These are phyloP conservation scores for Aethes cnicana DNA, from an alignment of 2,888 invertebrate species.

Conservation along the genomic window DNA sequence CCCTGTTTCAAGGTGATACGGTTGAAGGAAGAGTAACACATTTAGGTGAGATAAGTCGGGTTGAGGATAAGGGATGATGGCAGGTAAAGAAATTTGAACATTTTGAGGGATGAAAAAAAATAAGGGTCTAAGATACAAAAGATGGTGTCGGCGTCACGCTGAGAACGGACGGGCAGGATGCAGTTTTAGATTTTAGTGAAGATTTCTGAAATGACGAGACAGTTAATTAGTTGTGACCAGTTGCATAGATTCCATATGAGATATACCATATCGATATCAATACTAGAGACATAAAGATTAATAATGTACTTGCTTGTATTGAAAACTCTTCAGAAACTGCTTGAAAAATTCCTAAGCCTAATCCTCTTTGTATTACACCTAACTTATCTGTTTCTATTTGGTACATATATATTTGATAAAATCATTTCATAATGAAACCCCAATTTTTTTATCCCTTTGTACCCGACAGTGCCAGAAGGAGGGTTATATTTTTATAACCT, in stretches of 20 bases:
- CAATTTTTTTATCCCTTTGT: too few species aligned
- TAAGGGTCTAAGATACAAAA: constrained; percentile 78
- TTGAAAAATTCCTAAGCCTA: too few species aligned
- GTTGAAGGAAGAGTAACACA: constrained; percentile 33
- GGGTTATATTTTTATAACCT: too few species aligned
- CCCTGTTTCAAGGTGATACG: constrained; percentile 36
- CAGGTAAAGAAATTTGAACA: constrained; percentile 81
- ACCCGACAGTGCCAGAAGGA: too few species aligned
- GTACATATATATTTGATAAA: too few species aligned
- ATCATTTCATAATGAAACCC: too few species aligned
- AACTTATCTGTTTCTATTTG: too few species aligned
- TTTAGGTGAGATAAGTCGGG: constrained; percentile 35
- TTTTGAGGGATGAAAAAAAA: constrained; percentile 79
- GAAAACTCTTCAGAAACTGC: too few species aligned
- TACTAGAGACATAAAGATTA: not conserved
- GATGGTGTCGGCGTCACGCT: constrained; percentile 76
- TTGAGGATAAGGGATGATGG: constrained; percentile 44
- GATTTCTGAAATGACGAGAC: constrained; percentile 67
- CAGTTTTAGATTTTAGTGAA: constrained; percentile 71
- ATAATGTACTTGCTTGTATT: not conserved
- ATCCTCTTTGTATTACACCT: too few species aligned
- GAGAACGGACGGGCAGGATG: constrained; percentile 77
- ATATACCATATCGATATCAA: constrained; percentile 29
- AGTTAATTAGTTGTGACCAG: constrained; percentile 74
- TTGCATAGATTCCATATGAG: constrained; percentile 54